These are phyloP conservation scores for Phyto melanocephala DNA, from an alignment of 2,888 invertebrate genomes.

Conservation along the genomic window DNA sequence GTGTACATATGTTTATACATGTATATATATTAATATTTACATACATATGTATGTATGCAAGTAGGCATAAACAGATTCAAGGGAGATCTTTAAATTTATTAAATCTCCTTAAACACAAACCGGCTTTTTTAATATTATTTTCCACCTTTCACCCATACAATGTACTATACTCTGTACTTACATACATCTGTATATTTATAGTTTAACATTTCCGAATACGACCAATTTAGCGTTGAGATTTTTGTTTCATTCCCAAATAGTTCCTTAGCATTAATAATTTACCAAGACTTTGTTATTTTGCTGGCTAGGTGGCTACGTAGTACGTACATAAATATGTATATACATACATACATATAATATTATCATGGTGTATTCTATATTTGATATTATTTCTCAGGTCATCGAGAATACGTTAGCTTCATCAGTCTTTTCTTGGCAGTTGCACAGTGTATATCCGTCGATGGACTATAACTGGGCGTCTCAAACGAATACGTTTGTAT, in stretches of 20 bases:
- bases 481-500: constrained; percentile 3
- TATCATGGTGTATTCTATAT: constrained; percentile 62
- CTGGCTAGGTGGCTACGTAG: constrained; percentile 27
- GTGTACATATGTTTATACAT: too few species aligned
- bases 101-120: neutral
- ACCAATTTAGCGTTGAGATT: neutral
- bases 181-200: neutral
- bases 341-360: too few species aligned
- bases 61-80: neutral
- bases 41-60: too few species aligned
- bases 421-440: constrained; percentile 66
- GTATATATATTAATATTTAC: too few species aligned
- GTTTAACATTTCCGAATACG: neutral
- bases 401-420: constrained; percentile 67
- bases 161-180: neutral
- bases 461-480: neutral
- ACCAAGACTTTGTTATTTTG: constrained; percentile 1
- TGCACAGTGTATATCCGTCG: constrained; percentile 26
- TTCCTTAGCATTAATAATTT: constrained; percentile 3
- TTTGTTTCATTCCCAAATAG: constrained; percentile 13
- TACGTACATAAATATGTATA: neutral
- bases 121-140: constrained; percentile 22
- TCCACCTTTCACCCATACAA: neutral
- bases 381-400: constrained; percentile 73
- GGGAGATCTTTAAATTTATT: neutral